Percentiles rank a stretch among this genome's conserved stretches.
Conservation (phyloP, 2,797 vertebrate species). For the Gymnothorax javanicus region DNA sequence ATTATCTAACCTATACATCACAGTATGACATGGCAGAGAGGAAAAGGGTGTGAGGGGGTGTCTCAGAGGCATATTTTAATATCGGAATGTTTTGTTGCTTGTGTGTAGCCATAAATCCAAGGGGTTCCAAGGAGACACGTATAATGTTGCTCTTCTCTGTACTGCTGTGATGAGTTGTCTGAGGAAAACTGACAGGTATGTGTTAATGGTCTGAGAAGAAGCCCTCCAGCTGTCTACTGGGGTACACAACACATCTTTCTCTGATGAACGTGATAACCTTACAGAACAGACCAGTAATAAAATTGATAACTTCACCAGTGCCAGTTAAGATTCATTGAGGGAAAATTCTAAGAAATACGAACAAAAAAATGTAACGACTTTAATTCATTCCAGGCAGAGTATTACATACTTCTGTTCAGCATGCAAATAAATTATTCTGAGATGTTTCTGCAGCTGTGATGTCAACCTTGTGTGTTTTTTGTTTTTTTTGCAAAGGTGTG, state of each 20-base stretch:
- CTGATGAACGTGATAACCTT: background rate
- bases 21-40: background rate
- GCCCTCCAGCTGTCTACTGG: background rate
- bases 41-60: background rate
- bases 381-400: background rate
- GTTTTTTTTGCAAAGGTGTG: background rate
- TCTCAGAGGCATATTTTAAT: background rate
- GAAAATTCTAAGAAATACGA: background rate
- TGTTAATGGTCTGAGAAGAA: constrained; percentile 9
- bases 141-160: background rate
- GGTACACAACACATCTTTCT: background rate
- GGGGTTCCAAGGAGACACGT: background rate
- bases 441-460: background rate
- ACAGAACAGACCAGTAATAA: background rate
- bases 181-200: background rate
- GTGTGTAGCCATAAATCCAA: background rate
- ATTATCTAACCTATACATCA: constrained; percentile 62
- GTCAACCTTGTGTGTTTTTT: background rate
- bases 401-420: background rate
- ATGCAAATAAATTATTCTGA: background rate
- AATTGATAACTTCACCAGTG: background rate
- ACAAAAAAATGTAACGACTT: background rate
- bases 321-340: background rate
- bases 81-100: background rate
- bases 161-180: background rate